Base-by-base conservation (phyloP, 64 coral and sea anemone species). In the Pocillopora damicornis region DNA sequence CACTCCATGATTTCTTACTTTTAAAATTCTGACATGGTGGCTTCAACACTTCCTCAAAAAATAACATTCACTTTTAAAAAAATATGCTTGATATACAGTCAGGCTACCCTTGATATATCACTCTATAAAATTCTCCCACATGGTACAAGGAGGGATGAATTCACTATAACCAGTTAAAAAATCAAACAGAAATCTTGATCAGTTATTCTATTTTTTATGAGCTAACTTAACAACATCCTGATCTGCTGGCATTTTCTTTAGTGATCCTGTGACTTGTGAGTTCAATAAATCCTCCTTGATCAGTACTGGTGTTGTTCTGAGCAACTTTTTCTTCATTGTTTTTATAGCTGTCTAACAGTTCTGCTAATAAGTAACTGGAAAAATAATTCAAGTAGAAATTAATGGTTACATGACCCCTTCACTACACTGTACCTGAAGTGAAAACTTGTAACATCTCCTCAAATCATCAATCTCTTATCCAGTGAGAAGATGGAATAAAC, bases 281-380 rank as follows among this genome's bases (percentile, higher is more conserved):
- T 57, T 90, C 79, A 35, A 90, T 90, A 34, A 90, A 90, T 4
- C 89, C 89, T 57, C 89, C 89, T 84, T 76, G 68, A 35, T 81
- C 89, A 63, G 61, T 62, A 22, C 63, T 34, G 17, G 9, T 77
- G 58, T 76, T 82, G 34, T 57, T 75, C 15, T 76, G 45, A 11
- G 65, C 26, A 17, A 58, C 63, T n/a, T 83, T 75, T 61, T 85
- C 89, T 62, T 75, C 61, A 36, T 90, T 71, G 15, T 22, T 60
- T 90, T 63, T 63, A 75, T 84, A 76, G 37, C 76, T 84, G 37
- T 90, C 79, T 67, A 90, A 35, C 9, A 90, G 72, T 90, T 90
- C 89, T 76, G 82, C 73, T 37, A 90, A 76, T 63, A 90, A 56
- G 60, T 90, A 90, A 1, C 89, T 90, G 15, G 81, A 84, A 83